Percentiles rank a stretch among this genome's conserved stretches.
Evolutionary conservation across 2,888 invertebrate species (phyloP).

Genomic region (Uropetala carovei): DNA sequence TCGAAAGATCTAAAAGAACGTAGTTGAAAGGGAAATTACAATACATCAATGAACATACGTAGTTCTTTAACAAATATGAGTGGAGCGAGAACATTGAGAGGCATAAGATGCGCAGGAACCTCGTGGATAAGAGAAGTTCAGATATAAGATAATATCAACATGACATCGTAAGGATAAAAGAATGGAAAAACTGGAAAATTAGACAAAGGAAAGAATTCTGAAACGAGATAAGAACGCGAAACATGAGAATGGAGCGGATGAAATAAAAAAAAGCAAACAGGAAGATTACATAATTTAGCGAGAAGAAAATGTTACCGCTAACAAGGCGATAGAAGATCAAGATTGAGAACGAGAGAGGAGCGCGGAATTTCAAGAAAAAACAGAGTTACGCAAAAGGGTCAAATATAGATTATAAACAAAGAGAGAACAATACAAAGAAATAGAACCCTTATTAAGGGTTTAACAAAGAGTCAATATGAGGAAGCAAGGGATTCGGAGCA

Average conservation of each 20-base stretch:
- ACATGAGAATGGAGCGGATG: neutral
- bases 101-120: too few species aligned
- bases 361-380: neutral
- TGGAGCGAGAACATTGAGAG: neutral
- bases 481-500: neutral
- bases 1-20: too few species aligned
- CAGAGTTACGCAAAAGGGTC: neutral
- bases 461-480: conserved; percentile 10
- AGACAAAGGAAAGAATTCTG: neutral
- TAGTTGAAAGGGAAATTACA: too few species aligned
- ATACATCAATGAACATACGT: too few species aligned
- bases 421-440: neutral
- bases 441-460: neutral
- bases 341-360: neutral
- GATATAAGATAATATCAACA: neutral
- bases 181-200: neutral
- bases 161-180: neutral
- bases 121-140: neutral
- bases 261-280: neutral
- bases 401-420: neutral
- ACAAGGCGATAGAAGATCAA: neutral
- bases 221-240: neutral
- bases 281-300: conserved; percentile 14
- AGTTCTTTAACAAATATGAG: neutral
- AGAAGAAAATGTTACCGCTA: conserved; percentile 1